Base-by-base conservation (phyloP, 37 sponge, comb jelly and placozoan genomes). In the Bolinopsis microptera region DNA sequence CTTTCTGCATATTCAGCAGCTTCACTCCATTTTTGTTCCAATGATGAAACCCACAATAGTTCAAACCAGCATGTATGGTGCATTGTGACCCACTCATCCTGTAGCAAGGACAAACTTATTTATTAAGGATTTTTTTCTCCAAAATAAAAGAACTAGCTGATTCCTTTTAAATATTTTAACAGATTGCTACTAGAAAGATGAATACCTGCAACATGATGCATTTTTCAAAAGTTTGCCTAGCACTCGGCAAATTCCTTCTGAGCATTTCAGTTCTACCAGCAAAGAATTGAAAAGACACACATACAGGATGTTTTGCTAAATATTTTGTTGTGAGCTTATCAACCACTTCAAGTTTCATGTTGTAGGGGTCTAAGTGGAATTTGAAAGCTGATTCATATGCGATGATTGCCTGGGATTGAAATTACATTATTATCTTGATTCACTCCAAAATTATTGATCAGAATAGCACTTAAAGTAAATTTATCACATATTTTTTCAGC, bases 1-100 rank as follows among this genome's bases (percentile, higher is more conserved):
- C 75, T n/a, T 72, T 72, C 31, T 72, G 75, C 75, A 72, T 72
- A 72, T 30, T 72, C 75, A 8, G 75, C 75, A 23, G 75, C 75
- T 72, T 72, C 75, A 28, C 5, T 28, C 75, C 75, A 72, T 28
- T 72, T 72, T 72, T 72, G 75, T 72, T 72, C 31, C 75, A 72
- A 30, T 30, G 75, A n/a, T 72, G 75, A n/a, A 24, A 72, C 18
- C 75, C 75, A 72, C 75, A 72, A 23, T n/a, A 72, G 26, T 28
- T 72, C 75, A 28, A 72, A 72, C 75, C 75, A 72, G 75, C 75
- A 72, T n/a, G 75, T 72, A 28, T 72, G 75, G 31, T 72, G 75
- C 75, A 72, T 72, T 28, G 75, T 72, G 26, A 72, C 31, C 75
- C 75, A 72, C 26, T 72, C 75, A 28, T 72, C 18, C 75, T 72